Evolutionary conservation across 2,113 vertebrate species (phyloP).

Genomic region (Haemorhous mexicanus): DNA sequence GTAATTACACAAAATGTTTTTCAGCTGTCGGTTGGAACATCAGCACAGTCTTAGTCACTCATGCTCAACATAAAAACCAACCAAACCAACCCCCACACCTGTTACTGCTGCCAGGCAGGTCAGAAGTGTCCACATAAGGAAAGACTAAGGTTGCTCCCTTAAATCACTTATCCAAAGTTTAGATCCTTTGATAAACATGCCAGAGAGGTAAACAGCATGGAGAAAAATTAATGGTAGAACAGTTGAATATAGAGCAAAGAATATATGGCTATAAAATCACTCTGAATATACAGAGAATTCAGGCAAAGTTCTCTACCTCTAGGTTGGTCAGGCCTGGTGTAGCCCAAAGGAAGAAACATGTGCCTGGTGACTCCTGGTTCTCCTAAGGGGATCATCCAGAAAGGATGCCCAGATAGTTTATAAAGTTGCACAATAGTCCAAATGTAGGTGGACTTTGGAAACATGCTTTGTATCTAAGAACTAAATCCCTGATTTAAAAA

Average conservation of each 20-base stretch:
- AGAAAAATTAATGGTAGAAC: not conserved
- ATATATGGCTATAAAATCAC: not conserved
- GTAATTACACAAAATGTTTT: not conserved
- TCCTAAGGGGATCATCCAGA: not conserved
- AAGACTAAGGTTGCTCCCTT: not conserved
- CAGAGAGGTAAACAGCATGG: not conserved
- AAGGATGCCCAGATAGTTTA: not conserved
- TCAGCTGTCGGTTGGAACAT: not conserved
- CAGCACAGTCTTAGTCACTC: not conserved
- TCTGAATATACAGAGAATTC: not conserved
- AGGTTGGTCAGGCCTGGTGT: not conserved
- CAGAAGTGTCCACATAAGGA: not conserved
- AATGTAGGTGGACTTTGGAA: not conserved
- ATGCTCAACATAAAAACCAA: not conserved
- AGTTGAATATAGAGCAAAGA: not conserved
- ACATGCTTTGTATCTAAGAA: not conserved
- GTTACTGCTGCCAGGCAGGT: rapidly evolving
- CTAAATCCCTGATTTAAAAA: not conserved
- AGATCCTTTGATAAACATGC: not conserved
- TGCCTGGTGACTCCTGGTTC: not conserved
- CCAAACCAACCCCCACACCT: rapidly evolving
- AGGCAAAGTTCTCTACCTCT: rapidly evolving
- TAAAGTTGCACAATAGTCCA: rapidly evolving
- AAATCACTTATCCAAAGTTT: not conserved
- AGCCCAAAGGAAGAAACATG: not conserved